These are phyloP conservation scores for Alosa alosa DNA, from an alignment of 2,113 vertebrate species.

Conservation along the genomic window DNA sequence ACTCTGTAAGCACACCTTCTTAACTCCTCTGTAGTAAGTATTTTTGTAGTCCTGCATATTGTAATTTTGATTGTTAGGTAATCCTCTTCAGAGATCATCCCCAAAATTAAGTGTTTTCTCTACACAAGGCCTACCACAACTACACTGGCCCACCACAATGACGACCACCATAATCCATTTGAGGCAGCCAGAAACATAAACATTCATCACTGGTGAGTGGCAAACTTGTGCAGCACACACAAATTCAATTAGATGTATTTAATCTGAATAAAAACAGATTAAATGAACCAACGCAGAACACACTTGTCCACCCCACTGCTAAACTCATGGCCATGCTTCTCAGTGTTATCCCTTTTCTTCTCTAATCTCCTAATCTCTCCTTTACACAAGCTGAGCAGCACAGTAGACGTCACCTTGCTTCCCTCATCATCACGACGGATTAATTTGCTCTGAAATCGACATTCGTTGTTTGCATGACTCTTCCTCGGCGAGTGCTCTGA, in stretches of 20 bases:
- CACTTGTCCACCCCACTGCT: neutral
- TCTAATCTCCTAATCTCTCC: constrained; percentile 11
- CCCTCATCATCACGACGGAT: neutral
- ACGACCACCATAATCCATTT: neutral
- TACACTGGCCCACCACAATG: neutral
- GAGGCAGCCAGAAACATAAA: neutral
- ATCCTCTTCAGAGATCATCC: neutral
- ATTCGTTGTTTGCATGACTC: neutral
- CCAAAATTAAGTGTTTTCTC: neutral
- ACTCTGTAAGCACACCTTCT: neutral
- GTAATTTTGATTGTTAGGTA: neutral
- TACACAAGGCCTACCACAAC: neutral
- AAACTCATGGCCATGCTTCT: neutral
- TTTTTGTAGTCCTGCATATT: neutral
- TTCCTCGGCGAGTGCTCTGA: neutral
- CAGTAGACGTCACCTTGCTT: neutral
- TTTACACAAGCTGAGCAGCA: neutral
- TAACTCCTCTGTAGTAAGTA: neutral
- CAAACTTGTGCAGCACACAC: neutral
- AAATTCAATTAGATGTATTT: neutral
- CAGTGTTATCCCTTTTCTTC: neutral
- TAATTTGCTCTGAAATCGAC: neutral
- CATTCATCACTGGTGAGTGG: neutral
- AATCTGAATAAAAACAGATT: neutral
- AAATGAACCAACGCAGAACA: neutral